Evolutionary conservation across 1,140 invertebrate genomes (phyloP).

Genomic region (Pseudomyrmex flavicornis): DNA sequence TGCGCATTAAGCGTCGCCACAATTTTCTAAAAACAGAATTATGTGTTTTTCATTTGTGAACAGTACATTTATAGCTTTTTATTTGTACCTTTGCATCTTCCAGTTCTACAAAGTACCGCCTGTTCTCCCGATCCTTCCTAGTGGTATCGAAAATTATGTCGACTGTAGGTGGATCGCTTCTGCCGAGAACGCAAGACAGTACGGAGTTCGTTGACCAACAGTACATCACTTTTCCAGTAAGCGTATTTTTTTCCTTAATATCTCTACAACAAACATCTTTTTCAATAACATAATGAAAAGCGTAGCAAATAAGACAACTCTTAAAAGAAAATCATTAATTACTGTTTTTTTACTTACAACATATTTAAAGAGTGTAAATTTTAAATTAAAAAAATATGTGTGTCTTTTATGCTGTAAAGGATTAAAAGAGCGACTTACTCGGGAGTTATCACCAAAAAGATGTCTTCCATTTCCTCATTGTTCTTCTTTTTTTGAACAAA

Average conservation of each 20-base stretch:
- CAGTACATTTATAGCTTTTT: conserved; percentile 16
- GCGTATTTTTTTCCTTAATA: conserved; percentile 84
- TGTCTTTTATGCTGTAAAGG: too few species aligned
- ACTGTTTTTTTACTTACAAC: too few species aligned
- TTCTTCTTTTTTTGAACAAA: conserved; percentile 78
- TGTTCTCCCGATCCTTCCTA: conserved; percentile 85
- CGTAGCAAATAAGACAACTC: background rate
- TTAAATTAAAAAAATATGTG: background rate
- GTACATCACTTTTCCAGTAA: conserved; percentile 85
- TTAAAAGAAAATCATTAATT: too few species aligned
- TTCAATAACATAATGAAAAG: conserved; percentile 7
- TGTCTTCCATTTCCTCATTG: conserved; percentile 77
- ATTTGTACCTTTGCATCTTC: conserved; percentile 85
- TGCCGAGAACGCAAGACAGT: conserved; percentile 85
- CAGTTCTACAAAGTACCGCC: conserved; percentile 86
- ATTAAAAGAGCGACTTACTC: conserved; percentile 73
- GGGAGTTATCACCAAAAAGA: conserved; percentile 81
- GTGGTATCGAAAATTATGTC: conserved; percentile 88
- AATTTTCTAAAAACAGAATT: conserved; percentile 83
- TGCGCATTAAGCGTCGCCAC: conserved; percentile 84
- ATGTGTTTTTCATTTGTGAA: background rate
- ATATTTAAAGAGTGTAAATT: too few species aligned
- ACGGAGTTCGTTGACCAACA: conserved; percentile 87
- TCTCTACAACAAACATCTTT: conserved; percentile 67
- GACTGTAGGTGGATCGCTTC: conserved; percentile 84